Conservation (phyloP, 2,888 invertebrate species). For the Operophtera brumata region DNA sequence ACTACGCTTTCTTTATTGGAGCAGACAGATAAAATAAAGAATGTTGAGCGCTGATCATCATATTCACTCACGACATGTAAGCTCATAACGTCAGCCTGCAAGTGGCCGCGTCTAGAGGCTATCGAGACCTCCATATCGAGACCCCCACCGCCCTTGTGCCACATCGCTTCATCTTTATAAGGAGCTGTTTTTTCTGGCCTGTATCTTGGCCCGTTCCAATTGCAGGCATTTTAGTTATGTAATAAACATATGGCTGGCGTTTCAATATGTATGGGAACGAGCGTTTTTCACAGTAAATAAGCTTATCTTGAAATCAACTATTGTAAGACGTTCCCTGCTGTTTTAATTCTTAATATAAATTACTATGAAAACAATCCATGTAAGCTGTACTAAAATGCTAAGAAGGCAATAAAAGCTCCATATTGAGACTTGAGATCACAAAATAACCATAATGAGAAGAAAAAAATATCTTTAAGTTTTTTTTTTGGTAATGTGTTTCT, state of each 20-base stretch:
- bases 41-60: neutral
- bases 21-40: too few relatives aligned
- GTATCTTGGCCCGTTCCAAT: constrained; percentile 12
- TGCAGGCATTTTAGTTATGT: constrained; percentile 17
- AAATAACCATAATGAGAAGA: too few relatives aligned
- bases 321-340: too few relatives aligned
- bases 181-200: constrained; percentile 28
- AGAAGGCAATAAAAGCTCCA: too few relatives aligned
- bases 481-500: too few relatives aligned
- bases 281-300: neutral
- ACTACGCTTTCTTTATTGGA: too few relatives aligned
- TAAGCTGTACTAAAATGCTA: neutral
- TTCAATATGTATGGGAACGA: constrained; percentile 18
- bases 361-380: too few relatives aligned
- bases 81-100: neutral
- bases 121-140: constrained; percentile 22
- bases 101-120: too few relatives aligned
- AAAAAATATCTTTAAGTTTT: too few relatives aligned
- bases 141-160: constrained; percentile 27
- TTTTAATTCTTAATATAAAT: too few relatives aligned
- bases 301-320: too few relatives aligned
- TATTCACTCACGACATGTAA: neutral
- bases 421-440: too few relatives aligned
- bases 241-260: constrained; percentile 17
- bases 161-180: constrained; percentile 24